Evolutionary conservation across 2,797 vertebrate genomes (phyloP).

Genomic region (Nannoperca australis): DNA sequence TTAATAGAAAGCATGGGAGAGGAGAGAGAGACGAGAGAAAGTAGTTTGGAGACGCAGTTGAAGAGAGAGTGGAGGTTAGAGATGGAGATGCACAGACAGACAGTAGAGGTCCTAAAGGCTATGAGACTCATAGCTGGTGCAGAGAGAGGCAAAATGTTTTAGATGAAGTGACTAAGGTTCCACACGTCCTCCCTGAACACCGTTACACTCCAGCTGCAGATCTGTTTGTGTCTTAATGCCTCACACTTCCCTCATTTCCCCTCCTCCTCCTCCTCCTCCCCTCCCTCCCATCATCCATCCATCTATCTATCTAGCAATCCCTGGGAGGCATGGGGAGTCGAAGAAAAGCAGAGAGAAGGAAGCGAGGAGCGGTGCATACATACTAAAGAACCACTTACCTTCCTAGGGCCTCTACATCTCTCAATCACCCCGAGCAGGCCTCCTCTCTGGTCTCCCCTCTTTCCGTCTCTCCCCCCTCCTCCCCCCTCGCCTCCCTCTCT

Average conservation of each 20-base stretch:
- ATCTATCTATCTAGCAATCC: slow-evolving; percentile 82
- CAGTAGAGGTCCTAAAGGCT: slow-evolving; percentile 5
- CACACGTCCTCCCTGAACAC: slow-evolving; percentile 58
- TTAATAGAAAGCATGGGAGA: slow-evolving; percentile 70
- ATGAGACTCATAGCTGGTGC: slow-evolving; percentile 13
- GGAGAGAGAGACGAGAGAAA: slow-evolving; percentile 52
- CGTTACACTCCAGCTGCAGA: slow-evolving; percentile 73
- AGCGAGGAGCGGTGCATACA: slow-evolving; percentile 82
- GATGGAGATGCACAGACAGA: slow-evolving; percentile 33
- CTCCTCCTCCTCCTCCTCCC: slow-evolving; percentile 28
- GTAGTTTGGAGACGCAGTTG: slow-evolving; percentile 52
- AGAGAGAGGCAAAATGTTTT: slow-evolving; percentile 6
- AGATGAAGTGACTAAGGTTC: slow-evolving; percentile 62
- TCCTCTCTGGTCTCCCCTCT: slow-evolving; percentile 72
- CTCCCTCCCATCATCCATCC: slow-evolving; percentile 68
- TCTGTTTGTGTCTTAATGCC: slow-evolving; percentile 83
- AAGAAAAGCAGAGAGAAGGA: slow-evolving; percentile 78
- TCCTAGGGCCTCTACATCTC: slow-evolving; percentile 82
- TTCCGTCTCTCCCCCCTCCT: slow-evolving; percentile 25
- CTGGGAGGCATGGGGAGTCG: slow-evolving; percentile 79
- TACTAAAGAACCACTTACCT: slow-evolving; percentile 89
- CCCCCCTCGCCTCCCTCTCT: slow-evolving; percentile 45
- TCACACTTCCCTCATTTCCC: slow-evolving; percentile 79
- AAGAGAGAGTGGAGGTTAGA: slow-evolving; percentile 39
- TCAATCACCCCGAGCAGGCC: slow-evolving; percentile 84